Base-by-base conservation (phyloP, 2,113 vertebrate species). In the Balaeniceps rex region DNA sequence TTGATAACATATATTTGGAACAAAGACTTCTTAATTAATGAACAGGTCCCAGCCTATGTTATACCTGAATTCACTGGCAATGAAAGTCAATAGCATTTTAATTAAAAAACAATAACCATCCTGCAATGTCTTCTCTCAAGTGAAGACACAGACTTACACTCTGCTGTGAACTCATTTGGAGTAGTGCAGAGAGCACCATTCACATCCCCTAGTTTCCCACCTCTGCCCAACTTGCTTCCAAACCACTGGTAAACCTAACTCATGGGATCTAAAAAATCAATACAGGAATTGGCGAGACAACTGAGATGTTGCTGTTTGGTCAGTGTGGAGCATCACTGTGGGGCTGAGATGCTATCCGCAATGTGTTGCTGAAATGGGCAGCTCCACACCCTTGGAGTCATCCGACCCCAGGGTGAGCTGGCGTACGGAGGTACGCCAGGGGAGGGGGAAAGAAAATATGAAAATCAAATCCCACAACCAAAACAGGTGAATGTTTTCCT, bases 391-490 rank as follows among this genome's bases (percentile, higher is more conserved):
- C 93, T 52, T 4, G 16, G 69, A 91, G 44, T 40, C 49, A 79
- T 18, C 49, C 0, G 0, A 49, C 12, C 44, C 25, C 42, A 24
- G 36, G 10, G 22, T 24, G 34, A 79, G 65, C 33, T 44, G 70
- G 42, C 49, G 65, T 18, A 60, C 57, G 33, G 58, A 88, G 55
- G 33, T 13, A 58, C 0, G 0, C 9, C 65, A 22, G 16, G 22
- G 42, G 5, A 86, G 4, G 2, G 25, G 49, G 12, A 25, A 49
- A 42, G 22, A 40, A 72, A 71, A 42, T 9, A 18, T 0, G 0
- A 47, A 47, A 64, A 55, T 34, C 36, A 47, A 95, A 44, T 15
- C 24, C 49, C 54, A 52, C 22, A 57, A 26, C 10, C 19, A 47
- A 65, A 84, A 29, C 68, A 58, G 49, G 58, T 31, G 19, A 76